A percentile compares a stretch with the other conserved stretches of the same genome.
These are phyloP conservation scores for cattle (Bos taurus) DNA, from an alignment of 2,113 vertebrate species.

Conservation along the genomic window DNA sequence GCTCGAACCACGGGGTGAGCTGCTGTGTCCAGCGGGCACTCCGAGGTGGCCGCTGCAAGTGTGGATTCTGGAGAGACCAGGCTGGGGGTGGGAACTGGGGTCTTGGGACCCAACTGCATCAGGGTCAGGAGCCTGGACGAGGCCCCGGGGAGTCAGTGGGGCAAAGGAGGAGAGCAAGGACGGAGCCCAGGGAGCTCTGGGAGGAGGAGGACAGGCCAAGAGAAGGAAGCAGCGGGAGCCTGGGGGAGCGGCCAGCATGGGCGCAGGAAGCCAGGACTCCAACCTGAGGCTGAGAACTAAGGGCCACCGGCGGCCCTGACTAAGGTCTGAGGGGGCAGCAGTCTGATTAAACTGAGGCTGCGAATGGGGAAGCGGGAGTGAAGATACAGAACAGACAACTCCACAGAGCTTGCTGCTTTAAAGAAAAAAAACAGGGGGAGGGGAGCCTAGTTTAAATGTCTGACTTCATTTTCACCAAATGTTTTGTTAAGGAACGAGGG, in stretches of 20 bases:
- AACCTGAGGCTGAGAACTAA: fast-evolving
- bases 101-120: neutral
- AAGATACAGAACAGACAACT: neutral
- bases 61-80: neutral
- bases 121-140: too few relatives aligned
- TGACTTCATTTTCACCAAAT: neutral
- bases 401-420: neutral
- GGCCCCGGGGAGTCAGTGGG: neutral
- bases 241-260: neutral
- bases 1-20: fast-evolving
- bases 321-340: neutral
- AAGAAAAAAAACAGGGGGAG: neutral
- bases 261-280: neutral
- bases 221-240: neutral
- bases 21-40: fast-evolving
- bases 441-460: neutral
- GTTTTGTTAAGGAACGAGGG: neutral
- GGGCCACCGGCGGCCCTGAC: neutral
- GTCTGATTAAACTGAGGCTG: neutral
- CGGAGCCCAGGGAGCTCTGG: neutral
- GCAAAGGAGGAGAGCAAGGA: fast-evolving
- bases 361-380: neutral
- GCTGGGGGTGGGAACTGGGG: neutral
- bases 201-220: fast-evolving
- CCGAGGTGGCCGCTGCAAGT: fast-evolving